These are phyloP conservation scores for Ahaetulla prasina DNA, from an alignment of 2,113 vertebrate species.

Conservation along the genomic window DNA sequence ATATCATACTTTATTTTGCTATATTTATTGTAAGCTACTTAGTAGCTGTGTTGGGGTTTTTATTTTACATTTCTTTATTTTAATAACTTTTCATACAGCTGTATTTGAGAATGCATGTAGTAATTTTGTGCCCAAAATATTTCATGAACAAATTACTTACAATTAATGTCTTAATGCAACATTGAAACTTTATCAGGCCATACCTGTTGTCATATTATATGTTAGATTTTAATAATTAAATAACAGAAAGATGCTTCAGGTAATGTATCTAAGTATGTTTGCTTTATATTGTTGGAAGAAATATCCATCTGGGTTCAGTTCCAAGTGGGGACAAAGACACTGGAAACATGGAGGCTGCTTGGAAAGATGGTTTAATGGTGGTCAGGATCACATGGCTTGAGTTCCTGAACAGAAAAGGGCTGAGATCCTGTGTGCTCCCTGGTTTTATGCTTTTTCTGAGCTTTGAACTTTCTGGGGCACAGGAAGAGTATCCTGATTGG, in stretches of 20 bases:
- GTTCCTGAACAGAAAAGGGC: no score
- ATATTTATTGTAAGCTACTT: conserved; percentile 49
- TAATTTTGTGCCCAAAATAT: conserved; percentile 80
- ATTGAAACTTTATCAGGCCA: conserved; percentile 85
- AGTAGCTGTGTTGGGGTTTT: conserved; percentile 50
- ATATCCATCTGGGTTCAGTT: no score
- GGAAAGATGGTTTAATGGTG: no score
- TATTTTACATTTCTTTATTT: conserved; percentile 59
- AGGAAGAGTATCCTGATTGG: no score
- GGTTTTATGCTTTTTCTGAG: no score
- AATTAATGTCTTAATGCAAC: conserved; percentile 81
- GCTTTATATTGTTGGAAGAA: no score
- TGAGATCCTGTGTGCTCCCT: no score
- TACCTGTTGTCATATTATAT: conserved; percentile 87
- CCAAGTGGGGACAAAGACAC: no score
- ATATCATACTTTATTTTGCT: conserved; percentile 42
- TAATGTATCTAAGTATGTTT: conserved; percentile 86
- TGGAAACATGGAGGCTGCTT: no score
- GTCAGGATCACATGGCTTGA: no score
- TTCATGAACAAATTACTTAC: conserved; percentile 87
- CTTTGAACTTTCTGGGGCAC: no score
- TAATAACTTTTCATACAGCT: conserved; percentile 61
- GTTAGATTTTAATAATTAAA: conserved; percentile 87
- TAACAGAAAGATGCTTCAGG: conserved; percentile 72
- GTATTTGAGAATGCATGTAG: conserved; percentile 62